Evolutionary conservation across 92 coral and sea anemone genomes (phyloP).

Genomic region (Isaurus tuberculatus): DNA sequence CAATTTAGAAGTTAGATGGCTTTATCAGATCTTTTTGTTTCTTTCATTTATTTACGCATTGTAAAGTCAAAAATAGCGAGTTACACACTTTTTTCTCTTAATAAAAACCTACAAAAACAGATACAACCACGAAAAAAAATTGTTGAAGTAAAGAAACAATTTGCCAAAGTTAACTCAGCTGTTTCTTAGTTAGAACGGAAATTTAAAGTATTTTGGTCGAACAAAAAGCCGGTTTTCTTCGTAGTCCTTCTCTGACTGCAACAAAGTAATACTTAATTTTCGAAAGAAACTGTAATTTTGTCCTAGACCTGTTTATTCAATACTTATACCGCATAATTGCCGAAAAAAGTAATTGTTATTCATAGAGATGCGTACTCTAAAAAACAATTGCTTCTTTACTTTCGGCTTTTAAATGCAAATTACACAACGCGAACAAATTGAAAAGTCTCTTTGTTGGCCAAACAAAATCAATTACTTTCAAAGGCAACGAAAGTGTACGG

Average conservation of each 20-base stretch:
- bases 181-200: background rate
- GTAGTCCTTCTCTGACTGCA: background rate
- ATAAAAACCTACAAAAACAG: background rate
- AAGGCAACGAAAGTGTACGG: constrained; percentile 6
- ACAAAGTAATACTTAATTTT: background rate
- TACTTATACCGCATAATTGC: background rate
- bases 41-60: background rate
- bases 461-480: constrained; percentile 30
- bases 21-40: background rate
- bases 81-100: no score
- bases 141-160: background rate
- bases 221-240: background rate
- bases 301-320: background rate
- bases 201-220: background rate
- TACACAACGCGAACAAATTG: background rate
- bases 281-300: background rate
- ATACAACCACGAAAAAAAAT: background rate
- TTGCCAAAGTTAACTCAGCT: constrained; percentile 23
- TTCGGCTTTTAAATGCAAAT: constrained; percentile 41
- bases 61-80: background rate
- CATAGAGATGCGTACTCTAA: background rate
- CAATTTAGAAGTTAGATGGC: background rate
- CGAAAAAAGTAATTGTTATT: constrained; percentile 1
- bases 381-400: constrained; percentile 23
- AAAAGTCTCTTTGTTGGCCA: background rate